Evolutionary conservation across 2,797 vertebrate genomes (phyloP), one percentile per base, ranked within the genome.

Genomic region (Benthosema pterotum): DNA sequence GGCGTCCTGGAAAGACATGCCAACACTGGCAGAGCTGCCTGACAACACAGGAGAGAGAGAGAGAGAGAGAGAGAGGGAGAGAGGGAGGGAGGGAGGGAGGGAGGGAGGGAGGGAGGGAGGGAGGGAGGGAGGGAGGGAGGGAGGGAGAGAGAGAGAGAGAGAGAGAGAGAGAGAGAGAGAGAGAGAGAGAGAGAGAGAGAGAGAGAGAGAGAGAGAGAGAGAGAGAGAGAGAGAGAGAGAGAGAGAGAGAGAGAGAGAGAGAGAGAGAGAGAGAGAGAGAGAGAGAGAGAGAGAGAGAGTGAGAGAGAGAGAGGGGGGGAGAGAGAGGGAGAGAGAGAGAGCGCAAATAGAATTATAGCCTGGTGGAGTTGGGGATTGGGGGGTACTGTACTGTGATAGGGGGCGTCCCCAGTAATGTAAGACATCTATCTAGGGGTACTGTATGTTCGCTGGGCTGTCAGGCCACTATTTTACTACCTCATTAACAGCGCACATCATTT

Each of bases 1-100:
- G 79, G 69, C 66, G 72, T 77, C 73, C 74, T 65, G 74, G 45
- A 71, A 79, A 77, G 53, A 54, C 49, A 59, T 42, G 52, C 47
- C 43, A 52, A 60, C 47, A 14, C 17, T 12, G 45, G 2, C 32
- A 22, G 57, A 14, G 47, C 63, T 60, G 46, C 42, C 25, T 52
- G 53, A 67, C 32, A 38, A 38, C 32, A 38, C 32, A 38, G n/a
- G 54, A 5, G 51, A 48, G 48, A 49, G 2, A 48, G 45, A 47
- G 47, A 43, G 16, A 45, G 12, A 51, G 25, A 16, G 60, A 28
- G 43, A 57, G 18, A 54, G 22, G 4, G 19, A 22, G 19, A 22
- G 19, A 25, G 22, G 5, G 22, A 25, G 22, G 5, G 22, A 25
- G 22, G 4, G 19, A 22, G 19, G 4, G 19, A 25, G 22, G 5